phyloP scores from a whole-genome alignment of 2,888 invertebrate genomes.

The Drosophila putrida region DNA sequence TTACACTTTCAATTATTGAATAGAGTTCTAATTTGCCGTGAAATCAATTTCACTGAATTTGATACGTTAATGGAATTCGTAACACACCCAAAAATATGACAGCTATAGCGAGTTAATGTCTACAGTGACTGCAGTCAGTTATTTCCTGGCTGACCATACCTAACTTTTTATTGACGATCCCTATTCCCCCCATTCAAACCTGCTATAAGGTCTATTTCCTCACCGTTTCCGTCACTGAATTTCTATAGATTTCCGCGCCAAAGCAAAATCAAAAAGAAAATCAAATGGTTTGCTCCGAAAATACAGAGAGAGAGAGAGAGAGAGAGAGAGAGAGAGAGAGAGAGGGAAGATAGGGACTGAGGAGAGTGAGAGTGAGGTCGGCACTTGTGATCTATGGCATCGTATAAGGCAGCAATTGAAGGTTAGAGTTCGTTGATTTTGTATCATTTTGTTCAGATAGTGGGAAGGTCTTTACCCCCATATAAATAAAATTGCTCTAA shows the following conservation, averaged over 20 bases:
- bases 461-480: not conserved
- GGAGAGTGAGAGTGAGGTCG: slow-evolving; percentile 33
- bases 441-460: slow-evolving; percentile 42
- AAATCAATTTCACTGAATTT: slow-evolving; percentile 1
- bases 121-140: not conserved
- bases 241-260: slow-evolving; percentile 62
- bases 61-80: not conserved
- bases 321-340: not conserved
- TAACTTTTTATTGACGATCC: slow-evolving; percentile 2
- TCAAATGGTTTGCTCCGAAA: slow-evolving; percentile 46
- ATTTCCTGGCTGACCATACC: slow-evolving; percentile 16
- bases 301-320: not conserved
- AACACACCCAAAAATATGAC: not conserved
- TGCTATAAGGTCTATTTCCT: slow-evolving; percentile 42
- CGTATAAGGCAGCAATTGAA: slow-evolving; percentile 44
- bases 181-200: slow-evolving; percentile 37
- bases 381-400: slow-evolving; percentile 54
- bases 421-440: slow-evolving; percentile 76
- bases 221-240: slow-evolving; percentile 55
- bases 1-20: not conserved
- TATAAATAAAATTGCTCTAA: slow-evolving; percentile 46
- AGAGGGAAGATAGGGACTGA: slow-evolving; percentile 9
- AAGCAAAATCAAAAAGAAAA: slow-evolving; percentile 43
- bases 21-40: not conserved
- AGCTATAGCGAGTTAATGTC: not conserved